Base-by-base conservation (phyloP, 2,888 invertebrate species). In the Aporophyla lueneburgensis region DNA sequence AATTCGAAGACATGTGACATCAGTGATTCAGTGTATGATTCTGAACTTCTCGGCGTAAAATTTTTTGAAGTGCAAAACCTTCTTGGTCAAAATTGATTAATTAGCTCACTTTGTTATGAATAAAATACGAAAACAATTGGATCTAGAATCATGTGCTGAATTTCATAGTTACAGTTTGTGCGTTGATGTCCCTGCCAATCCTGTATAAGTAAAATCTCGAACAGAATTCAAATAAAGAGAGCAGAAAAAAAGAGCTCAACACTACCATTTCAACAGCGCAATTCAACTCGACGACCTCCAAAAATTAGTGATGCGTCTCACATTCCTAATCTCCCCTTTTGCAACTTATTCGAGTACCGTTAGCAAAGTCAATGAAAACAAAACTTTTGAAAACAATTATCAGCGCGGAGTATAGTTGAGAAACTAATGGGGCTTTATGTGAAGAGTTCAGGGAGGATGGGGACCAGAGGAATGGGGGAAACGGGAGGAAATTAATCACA, bases 381-480 rank as follows among this genome's bases (percentile, higher is more conserved):
- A 81, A 81, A 87, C 61, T 85, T 82, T 85, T 72, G 73, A 56
- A 76, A 81, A 85, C 74, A 77, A 85, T 85, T 87, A 78, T 62
- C 72, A 71, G 72, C n/a, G 46, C 6, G 21, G 24, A 72, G 74
- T 82, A 61, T 69, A 85, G 78, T 82, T 86, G 58, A 59, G 63
- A 58, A 78, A 85, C 70, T 74, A 86, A 80, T 76, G 61, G 69
- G 71, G 40, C 24, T 82, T 74, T 78, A 69, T 74, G 51, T 66
- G 66, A 63, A 85, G 66, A 61, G 59, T 66, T 53, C 24, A 51
- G 54, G 27, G 71, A 10, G 53, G 53, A 63, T 40, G 24, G 5
- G 53, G 33, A 2, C 19, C 59, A 10, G 49, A 27, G 61, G 54
- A 27, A 43, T 16, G 27, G 54, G 49, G 46, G n/a, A 43, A 56